A percentile compares a stretch with the other conserved stretches of the same genome.
These are phyloP conservation scores for Volucella inanis DNA, from an alignment of 2,888 invertebrate species.

Conservation along the genomic window DNA sequence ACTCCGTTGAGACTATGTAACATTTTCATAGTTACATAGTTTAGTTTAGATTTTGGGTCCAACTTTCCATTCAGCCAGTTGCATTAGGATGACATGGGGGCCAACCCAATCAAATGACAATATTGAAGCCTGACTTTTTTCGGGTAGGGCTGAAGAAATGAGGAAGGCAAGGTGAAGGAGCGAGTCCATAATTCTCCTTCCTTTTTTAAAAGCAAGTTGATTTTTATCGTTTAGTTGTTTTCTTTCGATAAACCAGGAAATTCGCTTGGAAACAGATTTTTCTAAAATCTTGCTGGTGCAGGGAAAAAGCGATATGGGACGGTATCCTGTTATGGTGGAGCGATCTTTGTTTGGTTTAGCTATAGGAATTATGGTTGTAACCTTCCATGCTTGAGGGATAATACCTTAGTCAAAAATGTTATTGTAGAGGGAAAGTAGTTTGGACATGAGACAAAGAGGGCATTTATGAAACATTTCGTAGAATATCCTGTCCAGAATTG, in stretches of 20 bases:
- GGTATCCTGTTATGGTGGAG: too few species aligned
- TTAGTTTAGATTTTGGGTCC: too few species aligned
- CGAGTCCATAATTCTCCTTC: not conserved
- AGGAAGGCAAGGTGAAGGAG: slow-evolving; percentile 17
- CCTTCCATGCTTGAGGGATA: not conserved
- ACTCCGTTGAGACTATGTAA: slow-evolving; percentile 15
- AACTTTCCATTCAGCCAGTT: too few species aligned
- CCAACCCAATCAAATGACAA: not conserved
- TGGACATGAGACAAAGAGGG: not conserved
- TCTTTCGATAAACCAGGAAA: too few species aligned
- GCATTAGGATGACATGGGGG: too few species aligned
- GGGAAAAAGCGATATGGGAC: not conserved
- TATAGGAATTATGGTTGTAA: not conserved
- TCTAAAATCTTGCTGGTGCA: not conserved
- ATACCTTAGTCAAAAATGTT: too few species aligned
- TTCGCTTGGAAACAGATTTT: too few species aligned
- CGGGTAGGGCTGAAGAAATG: too few species aligned
- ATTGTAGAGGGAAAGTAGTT: slow-evolving; percentile 7
- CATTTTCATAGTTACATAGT: too few species aligned
- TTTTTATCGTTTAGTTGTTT: not conserved
- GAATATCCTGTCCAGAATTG: not conserved
- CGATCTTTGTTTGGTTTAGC: too few species aligned
- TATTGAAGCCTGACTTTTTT: slow-evolving; percentile 7
- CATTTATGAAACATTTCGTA: slow-evolving; percentile 1
- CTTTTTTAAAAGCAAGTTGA: too few species aligned